Base-by-base conservation (phyloP, 2,113 vertebrate genomes). In the Lichenostomus cassidix region DNA sequence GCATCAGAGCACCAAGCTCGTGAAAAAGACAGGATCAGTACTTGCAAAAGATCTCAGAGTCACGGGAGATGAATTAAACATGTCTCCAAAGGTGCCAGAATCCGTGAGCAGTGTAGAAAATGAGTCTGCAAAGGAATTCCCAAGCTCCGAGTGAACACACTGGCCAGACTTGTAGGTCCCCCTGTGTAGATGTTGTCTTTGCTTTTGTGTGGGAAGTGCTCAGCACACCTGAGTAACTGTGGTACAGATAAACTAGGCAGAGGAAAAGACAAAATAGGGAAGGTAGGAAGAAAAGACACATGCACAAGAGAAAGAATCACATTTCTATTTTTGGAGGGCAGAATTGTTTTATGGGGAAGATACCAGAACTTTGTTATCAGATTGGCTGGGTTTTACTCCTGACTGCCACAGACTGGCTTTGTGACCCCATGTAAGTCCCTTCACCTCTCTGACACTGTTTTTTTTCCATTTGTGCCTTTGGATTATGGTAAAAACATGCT, bases 51-150 rank as follows among this genome's bases (percentile, higher is more conserved):
- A 80, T 95, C 74, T 87, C 10, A 7, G 76, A 84, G 35, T 53
- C 11, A 1, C 41, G 70, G 58, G 47, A 77, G n/a, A 88, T 96
- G 73, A 94, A 91, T 91, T 87, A 95, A 90, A 90, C 60, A 83
- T 90, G 56, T 35, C 49, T 59, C 56, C 58, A 80, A 39, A 55
- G 76, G 37, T 65, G 64, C 28, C 46, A 65, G 52, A 92, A 62
- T 93, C 91, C 77, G 76, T 71, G 52, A 80, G 50, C 73, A 73
- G 49, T 47, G 3, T 29, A 52, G 62, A 93, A 90, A 87, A 84
- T 56, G 58, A 83, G 44, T 63, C 50, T 59, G 42, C 2, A 13
- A 59, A 78, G 44, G 64, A 69, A 87, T 76, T 69, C 23, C 16
- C 0, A 5, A 82, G 41, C 33, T 92, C 46, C 0, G 2, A 92